Evolutionary conservation across 2,888 invertebrate genomes (phyloP), one percentile per base, ranked within the genome.

Genomic region (Drosophila niveifrons): DNA sequence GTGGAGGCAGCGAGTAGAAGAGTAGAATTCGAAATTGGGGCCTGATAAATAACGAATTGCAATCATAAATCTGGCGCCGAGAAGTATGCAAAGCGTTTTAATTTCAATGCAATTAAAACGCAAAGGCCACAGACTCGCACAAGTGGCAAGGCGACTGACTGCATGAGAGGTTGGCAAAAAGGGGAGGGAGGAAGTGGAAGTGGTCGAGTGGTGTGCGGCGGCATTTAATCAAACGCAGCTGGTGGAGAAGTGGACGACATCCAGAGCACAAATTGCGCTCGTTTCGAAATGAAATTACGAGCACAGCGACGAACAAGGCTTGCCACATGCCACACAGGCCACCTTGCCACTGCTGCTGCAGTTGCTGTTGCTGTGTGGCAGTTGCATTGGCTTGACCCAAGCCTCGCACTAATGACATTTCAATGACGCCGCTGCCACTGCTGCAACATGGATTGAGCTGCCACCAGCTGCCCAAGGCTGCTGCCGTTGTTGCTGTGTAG

Each of bases 211-310:
- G 8, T n/a, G 28, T 52, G 66, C 34, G 36, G 46, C 56, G 23
- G 55, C 71, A 66, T 84, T 84, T 86, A 84, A 84, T 86, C 84
- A 88, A 86, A 86, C 62, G 67, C 88, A 88, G 68, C 78, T 75
- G 87, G 34, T 31, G 57, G 50, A 53, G 46, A 31, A 47, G 64
- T 47, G 50, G 52, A 70, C 62, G 52, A 70, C 64, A 70, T 43
- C 59, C 66, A 44, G 64, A 23, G 23, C 23, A 23, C 72, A 66
- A 78, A 75, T 75, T 70, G 62, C 34, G 53, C 70, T 59, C 63
- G 70, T 67, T 78, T 61, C 64, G 51, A 69, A 88, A 82, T 82
- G 72, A 82, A 82, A 85, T 88, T 88, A 75, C 78, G 70, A 52
- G 39, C 46, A 34, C 29, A 31, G 8, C 43, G 17, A 13, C 29